Evolutionary conservation across 2,797 vertebrate species (phyloP).

Genomic region (Manis crassicaudata): DNA sequence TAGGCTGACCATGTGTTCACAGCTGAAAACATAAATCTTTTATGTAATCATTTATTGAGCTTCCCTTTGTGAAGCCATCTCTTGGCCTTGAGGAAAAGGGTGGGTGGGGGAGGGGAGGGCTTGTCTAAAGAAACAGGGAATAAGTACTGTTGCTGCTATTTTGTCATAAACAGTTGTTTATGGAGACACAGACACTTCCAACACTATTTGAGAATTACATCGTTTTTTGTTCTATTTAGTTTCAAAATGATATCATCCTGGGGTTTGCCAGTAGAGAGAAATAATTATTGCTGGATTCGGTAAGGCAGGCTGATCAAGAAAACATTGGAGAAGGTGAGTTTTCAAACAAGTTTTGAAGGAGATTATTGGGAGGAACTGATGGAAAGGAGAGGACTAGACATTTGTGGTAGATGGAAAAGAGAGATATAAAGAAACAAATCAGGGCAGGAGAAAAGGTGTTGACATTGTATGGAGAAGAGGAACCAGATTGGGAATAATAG

Average conservation of each 20-base stretch:
- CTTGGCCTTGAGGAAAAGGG: neutral
- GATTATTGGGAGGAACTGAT: neutral
- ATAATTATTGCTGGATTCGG: neutral
- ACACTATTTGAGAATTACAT: neutral
- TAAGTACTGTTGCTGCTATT: neutral
- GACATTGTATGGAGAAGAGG: neutral
- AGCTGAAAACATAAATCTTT: slow-evolving; percentile 4
- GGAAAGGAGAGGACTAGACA: neutral
- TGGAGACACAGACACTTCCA: neutral
- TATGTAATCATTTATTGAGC: slow-evolving; percentile 14
- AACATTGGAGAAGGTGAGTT: neutral
- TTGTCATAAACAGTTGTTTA: neutral
- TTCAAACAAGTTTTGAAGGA: neutral
- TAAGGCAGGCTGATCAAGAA: neutral
- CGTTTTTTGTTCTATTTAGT: slow-evolving; percentile 16
- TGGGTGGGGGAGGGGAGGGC: neutral
- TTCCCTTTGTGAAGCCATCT: neutral
- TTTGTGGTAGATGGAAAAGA: neutral
- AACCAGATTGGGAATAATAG: neutral
- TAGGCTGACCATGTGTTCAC: neutral
- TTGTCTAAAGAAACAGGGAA: neutral
- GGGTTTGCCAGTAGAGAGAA: neutral
- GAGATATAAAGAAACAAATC: neutral
- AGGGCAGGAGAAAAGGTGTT: neutral
- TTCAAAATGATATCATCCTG: neutral